phyloP scores from a whole-genome alignment of 2,888 invertebrate genomes.

The Coremacera marginata region DNA sequence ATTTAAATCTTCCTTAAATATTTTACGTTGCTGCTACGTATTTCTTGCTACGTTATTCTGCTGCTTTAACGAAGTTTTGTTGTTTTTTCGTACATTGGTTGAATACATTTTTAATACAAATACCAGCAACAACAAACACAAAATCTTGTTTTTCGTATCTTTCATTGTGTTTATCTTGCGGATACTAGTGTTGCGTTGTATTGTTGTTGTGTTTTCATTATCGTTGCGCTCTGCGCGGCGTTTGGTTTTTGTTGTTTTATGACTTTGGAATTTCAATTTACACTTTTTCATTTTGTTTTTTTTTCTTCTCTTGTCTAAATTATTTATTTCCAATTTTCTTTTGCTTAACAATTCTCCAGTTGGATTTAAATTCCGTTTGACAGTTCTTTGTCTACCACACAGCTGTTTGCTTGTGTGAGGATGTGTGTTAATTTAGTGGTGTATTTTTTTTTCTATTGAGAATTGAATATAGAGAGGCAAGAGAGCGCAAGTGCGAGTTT shows the following conservation, averaged over 20 bases:
- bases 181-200: slow-evolving; percentile 47
- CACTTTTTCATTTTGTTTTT: slow-evolving; percentile 52
- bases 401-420: slow-evolving; percentile 22
- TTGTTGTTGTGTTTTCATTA: slow-evolving; percentile 40
- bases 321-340: slow-evolving; percentile 35
- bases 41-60: neutral
- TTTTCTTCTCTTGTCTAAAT: slow-evolving; percentile 13
- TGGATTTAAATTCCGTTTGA: slow-evolving; percentile 46
- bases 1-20: neutral
- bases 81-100: slow-evolving; percentile 4
- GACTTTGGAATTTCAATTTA: slow-evolving; percentile 65
- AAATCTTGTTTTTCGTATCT: slow-evolving; percentile 20
- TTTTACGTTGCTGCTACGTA: neutral
- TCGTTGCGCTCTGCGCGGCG: slow-evolving; percentile 14
- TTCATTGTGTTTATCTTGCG: slow-evolving; percentile 38
- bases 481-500: neutral
- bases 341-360: slow-evolving; percentile 44
- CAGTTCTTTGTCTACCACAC: slow-evolving; percentile 40
- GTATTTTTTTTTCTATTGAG: neutral
- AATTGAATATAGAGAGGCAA: no score
- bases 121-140: neutral
- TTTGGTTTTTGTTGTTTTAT: slow-evolving; percentile 52
- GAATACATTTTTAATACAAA: neutral
- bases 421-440: neutral
- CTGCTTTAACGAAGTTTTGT: neutral